These are phyloP conservation scores for Scaptomyza tumidula DNA, from an alignment of 2,888 invertebrate species.

Conservation along the genomic window DNA sequence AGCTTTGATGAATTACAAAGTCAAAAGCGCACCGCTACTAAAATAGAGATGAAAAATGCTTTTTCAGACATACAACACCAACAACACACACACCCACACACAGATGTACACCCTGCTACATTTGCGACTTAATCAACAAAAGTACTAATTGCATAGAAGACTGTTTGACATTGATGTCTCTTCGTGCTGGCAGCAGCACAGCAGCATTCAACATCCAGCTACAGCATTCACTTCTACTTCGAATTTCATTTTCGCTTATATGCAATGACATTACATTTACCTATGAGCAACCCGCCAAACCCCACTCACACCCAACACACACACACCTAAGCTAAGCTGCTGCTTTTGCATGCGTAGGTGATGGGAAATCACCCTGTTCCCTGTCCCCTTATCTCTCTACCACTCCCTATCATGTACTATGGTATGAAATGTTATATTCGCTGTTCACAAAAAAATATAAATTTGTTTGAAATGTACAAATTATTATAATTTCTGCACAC, in stretches of 20 bases:
- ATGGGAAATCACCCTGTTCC: not conserved
- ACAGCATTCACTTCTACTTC: conserved; percentile 52
- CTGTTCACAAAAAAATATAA: too few species aligned
- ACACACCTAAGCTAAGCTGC: conserved; percentile 60
- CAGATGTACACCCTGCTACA: conserved; percentile 10
- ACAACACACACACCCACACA: not conserved
- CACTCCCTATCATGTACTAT: not conserved
- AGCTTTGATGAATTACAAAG: conserved; percentile 21
- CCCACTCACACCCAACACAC: not conserved
- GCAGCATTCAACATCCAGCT: conserved; percentile 14
- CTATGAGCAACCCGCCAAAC: conserved; percentile 27
- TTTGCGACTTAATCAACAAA: conserved; percentile 76
- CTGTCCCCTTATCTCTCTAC: not conserved
- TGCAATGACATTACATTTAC: conserved; percentile 68
- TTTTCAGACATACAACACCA: conserved; percentile 6
- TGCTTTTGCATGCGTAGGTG: conserved; percentile 44
- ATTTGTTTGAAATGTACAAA: too few species aligned
- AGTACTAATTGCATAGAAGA: conserved; percentile 78
- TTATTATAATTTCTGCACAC: too few species aligned
- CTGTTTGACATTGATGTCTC: conserved; percentile 73
- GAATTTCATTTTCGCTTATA: conserved; percentile 73
- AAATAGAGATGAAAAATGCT: conserved; percentile 14
- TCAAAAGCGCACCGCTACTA: conserved; percentile 5
- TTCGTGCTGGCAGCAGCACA: conserved; percentile 5
- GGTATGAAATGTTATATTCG: not conserved